phyloP scores from a whole-genome alignment of 53 echinoderm and acorn worm species.

The Crossaster papposus region DNA sequence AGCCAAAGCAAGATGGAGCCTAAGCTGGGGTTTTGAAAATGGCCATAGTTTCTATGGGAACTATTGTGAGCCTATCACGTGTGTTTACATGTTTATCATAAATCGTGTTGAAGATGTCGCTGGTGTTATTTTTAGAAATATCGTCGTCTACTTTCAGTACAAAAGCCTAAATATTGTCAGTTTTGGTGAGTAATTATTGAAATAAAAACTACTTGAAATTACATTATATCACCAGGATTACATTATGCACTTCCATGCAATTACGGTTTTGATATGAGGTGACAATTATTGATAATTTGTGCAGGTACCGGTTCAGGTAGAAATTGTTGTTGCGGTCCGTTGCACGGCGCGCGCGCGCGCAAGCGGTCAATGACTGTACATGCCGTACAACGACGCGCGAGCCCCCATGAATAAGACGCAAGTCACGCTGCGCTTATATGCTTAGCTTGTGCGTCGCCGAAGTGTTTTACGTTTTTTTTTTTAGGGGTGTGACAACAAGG shows the following conservation, averaged over 20 bases:
- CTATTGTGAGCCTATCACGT: no score
- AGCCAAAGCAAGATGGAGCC: no score
- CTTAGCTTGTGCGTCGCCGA: not conserved
- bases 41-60: conserved; percentile 52
- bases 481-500: no score
- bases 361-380: not conserved
- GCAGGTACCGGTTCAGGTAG: not conserved
- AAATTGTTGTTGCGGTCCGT: not conserved
- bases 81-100: conserved; percentile 10
- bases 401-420: not conserved
- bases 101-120: not conserved
- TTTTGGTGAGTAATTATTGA: not conserved
- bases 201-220: not conserved
- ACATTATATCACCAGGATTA: not conserved
- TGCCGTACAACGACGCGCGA: not conserved
- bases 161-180: conserved; percentile 17
- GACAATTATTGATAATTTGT: not conserved
- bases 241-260: not conserved
- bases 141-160: not conserved
- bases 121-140: not conserved
- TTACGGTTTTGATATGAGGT: not conserved
- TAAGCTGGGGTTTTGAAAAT: no score
- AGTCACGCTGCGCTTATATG: not conserved
- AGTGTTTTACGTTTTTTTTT: no score
- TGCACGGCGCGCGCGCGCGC: not conserved